Conservation (phyloP, 35 echinoderm and acorn worm species). For the Apostichopus parvimensis region DNA sequence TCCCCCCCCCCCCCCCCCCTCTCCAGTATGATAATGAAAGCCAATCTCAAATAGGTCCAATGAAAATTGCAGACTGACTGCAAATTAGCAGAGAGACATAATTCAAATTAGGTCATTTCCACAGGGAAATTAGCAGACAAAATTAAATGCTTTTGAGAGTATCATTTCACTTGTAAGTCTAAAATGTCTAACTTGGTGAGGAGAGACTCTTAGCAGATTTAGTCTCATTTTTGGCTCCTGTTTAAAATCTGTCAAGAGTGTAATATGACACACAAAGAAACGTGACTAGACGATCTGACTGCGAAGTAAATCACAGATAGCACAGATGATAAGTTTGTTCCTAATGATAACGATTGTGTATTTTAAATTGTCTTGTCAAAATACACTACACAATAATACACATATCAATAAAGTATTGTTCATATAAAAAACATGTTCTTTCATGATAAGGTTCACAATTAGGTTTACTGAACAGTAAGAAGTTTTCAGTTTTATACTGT, state of each 20-base stretch:
- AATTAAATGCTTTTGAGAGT: slow-evolving; percentile 13
- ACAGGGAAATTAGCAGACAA: background rate
- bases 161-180: background rate
- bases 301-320: background rate
- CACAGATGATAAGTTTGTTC: too few relatives aligned
- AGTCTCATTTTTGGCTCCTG: background rate
- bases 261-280: background rate
- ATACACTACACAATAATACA: too few relatives aligned
- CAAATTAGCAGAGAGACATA: background rate
- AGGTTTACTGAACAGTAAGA: too few relatives aligned
- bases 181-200: background rate
- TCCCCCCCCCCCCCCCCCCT: too few relatives aligned
- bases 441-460: too few relatives aligned
- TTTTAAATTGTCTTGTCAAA: too few relatives aligned
- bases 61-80: background rate
- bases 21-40: background rate
- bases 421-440: too few relatives aligned
- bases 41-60: background rate
- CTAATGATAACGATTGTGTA: too few relatives aligned
- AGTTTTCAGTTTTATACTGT: too few relatives aligned
- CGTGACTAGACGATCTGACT: background rate
- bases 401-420: too few relatives aligned
- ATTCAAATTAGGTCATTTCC: slow-evolving; percentile 34
- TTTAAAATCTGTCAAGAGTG: background rate
- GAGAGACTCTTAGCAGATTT: slow-evolving; percentile 15